phyloP scores from a whole-genome alignment of 2,888 invertebrate genomes.

The Harpalus rubripes region DNA sequence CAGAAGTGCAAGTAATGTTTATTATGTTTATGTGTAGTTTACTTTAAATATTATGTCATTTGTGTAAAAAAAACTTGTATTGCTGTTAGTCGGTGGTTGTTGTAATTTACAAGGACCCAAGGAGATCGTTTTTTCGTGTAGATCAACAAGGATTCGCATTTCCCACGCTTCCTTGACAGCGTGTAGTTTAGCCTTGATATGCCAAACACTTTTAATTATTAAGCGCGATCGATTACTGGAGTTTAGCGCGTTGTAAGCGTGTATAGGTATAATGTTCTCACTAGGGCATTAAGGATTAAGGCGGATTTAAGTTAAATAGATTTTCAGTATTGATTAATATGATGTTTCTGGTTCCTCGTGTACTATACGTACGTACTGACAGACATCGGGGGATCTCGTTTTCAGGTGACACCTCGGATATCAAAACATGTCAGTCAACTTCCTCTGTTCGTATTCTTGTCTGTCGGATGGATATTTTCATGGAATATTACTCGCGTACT shows the following conservation, averaged over 20 bases:
- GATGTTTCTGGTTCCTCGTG: slow-evolving; percentile 45
- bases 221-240: slow-evolving; percentile 29
- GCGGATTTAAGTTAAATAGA: slow-evolving; percentile 39
- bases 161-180: slow-evolving; percentile 44
- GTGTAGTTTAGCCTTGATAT: slow-evolving; percentile 50
- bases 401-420: slow-evolving; percentile 33
- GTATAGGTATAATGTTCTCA: slow-evolving; percentile 6
- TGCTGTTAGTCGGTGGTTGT: slow-evolving; percentile 12
- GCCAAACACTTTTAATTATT: slow-evolving; percentile 49
- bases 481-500: neutral
- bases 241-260: slow-evolving; percentile 6
- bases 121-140: slow-evolving; percentile 11
- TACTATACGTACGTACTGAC: slow-evolving; percentile 44
- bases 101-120: neutral
- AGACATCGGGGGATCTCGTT: neutral
- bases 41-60: slow-evolving; percentile 58
- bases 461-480: neutral
- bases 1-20: slow-evolving; percentile 3
- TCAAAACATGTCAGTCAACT: slow-evolving; percentile 41
- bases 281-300: neutral
- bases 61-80: slow-evolving; percentile 24
- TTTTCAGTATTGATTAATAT: slow-evolving; percentile 50
- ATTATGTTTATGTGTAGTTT: slow-evolving; percentile 44
- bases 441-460: neutral
- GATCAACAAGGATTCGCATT: slow-evolving; percentile 12